Evolutionary conservation across 2,888 invertebrate genomes (phyloP), one percentile per base, ranked within the genome.

Genomic region (Operophtera brumata): DNA sequence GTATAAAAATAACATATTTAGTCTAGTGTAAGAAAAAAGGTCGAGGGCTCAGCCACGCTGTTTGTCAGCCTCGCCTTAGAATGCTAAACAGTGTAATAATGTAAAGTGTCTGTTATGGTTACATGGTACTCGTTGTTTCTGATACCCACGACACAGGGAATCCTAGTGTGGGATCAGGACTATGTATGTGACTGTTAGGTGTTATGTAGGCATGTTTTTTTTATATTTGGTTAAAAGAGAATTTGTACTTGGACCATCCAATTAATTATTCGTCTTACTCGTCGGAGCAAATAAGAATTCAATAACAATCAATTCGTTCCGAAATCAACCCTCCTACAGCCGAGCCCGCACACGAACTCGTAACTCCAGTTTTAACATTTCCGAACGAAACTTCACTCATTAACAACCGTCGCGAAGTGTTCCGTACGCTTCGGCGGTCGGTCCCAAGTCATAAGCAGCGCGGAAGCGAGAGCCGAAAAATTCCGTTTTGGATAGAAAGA

Each of bases 321-420:
- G 11, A 37, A 37, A 13, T 37, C 13, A 37, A 37, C 8, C 13
- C 35, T 12, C 12, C 26, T 26, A 35, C 26, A 26, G 41, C 5
- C 37, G 12, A 43, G 20, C 12, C 12, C 47, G 36, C 49, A 45
- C 56, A 50, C 64, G 52, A 30, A 30, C 30, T 56, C 59, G 52
- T 46, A 48, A 75, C 67, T 62, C 51, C 51, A 48, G 53, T 63
- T 59, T 59, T 65, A 62, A 65, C 67, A 68, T 69, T 68, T 63
- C 52, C 58, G 45, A 54, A 66, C 62, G 58, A 69, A 74, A 77
- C 70, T 77, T 72, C 65, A 61, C 64, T 77, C 77, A 77, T 77
- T 77, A 77, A 70, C 70, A 73, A 71, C 70, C 67, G 75, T 72
- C 71, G 70, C 67, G 37, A 67, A 73, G 71, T 71, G 70, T 77